Base-by-base conservation (phyloP, 1,140 invertebrate species). In the Eupeodes corollae region DNA sequence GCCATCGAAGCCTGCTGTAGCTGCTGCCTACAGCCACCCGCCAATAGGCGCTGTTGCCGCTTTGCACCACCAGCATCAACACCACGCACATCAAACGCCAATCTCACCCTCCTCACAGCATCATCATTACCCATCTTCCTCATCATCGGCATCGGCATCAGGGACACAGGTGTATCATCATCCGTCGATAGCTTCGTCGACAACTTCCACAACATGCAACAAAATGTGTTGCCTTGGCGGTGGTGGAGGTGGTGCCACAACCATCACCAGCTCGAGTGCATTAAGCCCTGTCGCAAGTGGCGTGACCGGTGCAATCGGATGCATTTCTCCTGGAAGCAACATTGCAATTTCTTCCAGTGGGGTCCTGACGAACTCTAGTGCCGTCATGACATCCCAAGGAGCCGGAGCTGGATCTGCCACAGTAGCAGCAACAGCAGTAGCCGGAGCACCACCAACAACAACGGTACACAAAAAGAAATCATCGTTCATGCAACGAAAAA, bases 401-500 rank as follows among this genome's bases (percentile, higher is more conserved):
- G 32, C n/a, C 21, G 43, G 44, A 18, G 30, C 9, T 10, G 41
- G 35, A 15, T 18, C 46, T 14, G 52, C 52, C 44, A 48, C 55
- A 40, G 50, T 55, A 38, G 42, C 44, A 11, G 44, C 50, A 48
- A 42, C 49, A 33, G 30, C 54, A 30, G 13, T 52, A 35, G 33
- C 19, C 33, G 31, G 51, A 15, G 41, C 48, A 33, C 3, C 21
- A 33, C 3, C 21, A 26, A 8, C 21, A 26, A 26, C 21, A 26
- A 50, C 51, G 37, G 48, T 50, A 43, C 35, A 48, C 26, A 58
- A 58, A 52, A 62, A 60, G 58, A 62, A 60, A 54, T 57, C 59
- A 31, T 58, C 56, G 32, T 62, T 60, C 42, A 43, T 62, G 51
- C 54, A 58, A 50, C 58, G 61, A 51, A 63, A 64, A 53, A 64